Conservation (phyloP, 2,113 vertebrate species). For the Rostratula benghalensis region DNA sequence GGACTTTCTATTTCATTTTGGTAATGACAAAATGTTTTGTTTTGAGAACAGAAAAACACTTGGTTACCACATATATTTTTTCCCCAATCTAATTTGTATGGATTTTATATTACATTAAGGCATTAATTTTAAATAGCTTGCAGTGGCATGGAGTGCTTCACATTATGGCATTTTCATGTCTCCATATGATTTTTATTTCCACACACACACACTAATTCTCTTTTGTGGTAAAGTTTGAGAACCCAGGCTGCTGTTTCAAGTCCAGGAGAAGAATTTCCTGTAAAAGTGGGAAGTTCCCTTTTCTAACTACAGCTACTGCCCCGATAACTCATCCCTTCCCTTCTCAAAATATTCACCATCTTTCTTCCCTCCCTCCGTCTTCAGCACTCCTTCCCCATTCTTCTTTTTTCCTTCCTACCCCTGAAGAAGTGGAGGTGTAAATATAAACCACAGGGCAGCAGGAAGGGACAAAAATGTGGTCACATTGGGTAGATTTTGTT, state of each 20-base stretch:
- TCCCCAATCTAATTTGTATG: background rate
- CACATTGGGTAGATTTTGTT: background rate
- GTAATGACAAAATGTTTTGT: conserved; percentile 11
- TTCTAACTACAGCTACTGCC: background rate
- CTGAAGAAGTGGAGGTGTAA: background rate
- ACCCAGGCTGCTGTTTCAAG: background rate
- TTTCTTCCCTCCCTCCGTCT: background rate
- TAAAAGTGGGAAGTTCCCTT: background rate
- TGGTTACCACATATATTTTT: background rate
- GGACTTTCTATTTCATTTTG: conserved; percentile 11
- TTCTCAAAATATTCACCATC: background rate
- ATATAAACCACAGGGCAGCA: background rate
- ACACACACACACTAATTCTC: background rate
- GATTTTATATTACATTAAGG: background rate
- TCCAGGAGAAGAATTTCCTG: background rate
- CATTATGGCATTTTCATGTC: background rate
- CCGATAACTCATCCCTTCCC: background rate
- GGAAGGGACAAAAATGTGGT: background rate
- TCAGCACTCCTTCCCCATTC: background rate
- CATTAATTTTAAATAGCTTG: conserved; percentile 41
- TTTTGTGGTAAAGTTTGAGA: background rate
- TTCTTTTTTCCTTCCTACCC: background rate
- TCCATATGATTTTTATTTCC: background rate
- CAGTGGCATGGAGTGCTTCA: background rate
- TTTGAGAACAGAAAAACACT: background rate